These are phyloP conservation scores for Lampropteryx suffumata DNA, from an alignment of 2,888 invertebrate species.

Conservation along the genomic window DNA sequence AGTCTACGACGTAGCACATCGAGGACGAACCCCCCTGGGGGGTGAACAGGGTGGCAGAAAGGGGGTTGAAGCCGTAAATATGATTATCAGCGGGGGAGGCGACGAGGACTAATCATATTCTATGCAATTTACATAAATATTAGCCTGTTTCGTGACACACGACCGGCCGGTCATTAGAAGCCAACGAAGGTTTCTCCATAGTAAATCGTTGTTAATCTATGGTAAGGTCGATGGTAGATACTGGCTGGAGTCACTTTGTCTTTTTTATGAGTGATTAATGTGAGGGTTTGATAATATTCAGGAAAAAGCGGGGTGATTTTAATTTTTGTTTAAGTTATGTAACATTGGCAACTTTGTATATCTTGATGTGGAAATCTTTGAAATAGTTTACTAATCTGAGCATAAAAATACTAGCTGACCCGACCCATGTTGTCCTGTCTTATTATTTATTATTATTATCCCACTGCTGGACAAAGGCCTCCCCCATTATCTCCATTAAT, in stretches of 20 bases:
- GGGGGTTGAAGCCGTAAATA: conserved; percentile 73
- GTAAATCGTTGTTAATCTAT: conserved; percentile 1
- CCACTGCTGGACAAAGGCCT: too few species aligned
- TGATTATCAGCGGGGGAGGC: conserved; percentile 81
- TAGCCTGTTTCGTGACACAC: conserved; percentile 80
- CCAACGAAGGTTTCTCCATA: conserved; percentile 27
- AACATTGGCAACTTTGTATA: conserved; percentile 8
- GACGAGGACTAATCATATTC: conserved; percentile 81
- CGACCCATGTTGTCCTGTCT: too few species aligned
- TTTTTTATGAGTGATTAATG: conserved; percentile 82
- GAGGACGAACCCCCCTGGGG: conserved; percentile 37
- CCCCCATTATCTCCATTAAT: too few species aligned
- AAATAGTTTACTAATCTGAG: too few species aligned
- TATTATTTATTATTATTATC: too few species aligned
- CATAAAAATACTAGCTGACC: too few species aligned
- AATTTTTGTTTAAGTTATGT: conserved; percentile 36
- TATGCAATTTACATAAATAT: conserved; percentile 83
- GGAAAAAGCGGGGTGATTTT: conserved; percentile 48
- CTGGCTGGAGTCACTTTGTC: conserved; percentile 69
- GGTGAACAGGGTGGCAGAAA: conserved; percentile 39
- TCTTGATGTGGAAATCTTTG: too few species aligned
- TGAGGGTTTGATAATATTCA: conserved; percentile 60
- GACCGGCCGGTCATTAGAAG: conserved; percentile 62
- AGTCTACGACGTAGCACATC: conserved; percentile 39
- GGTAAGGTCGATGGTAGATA: conserved; percentile 61